Base-by-base conservation (phyloP, 2,113 vertebrate genomes). In the Empidonax traillii region DNA sequence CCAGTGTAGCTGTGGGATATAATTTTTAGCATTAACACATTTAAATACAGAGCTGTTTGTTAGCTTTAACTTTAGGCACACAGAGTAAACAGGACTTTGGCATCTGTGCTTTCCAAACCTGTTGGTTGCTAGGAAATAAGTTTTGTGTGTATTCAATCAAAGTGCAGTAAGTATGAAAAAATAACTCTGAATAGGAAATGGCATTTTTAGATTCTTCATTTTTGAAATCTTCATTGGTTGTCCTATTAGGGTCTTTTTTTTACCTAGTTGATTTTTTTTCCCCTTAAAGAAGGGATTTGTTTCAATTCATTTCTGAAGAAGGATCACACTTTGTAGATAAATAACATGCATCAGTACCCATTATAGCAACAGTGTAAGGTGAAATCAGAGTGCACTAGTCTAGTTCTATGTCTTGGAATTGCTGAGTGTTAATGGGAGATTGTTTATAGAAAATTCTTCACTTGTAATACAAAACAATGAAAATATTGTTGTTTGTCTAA, bases 21-120 rank as follows among this genome's bases (percentile, higher is more conserved):
- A 97, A 97, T 97, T 99, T 99, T 98, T 97, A 98, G 96, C 96
- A 97, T 97, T 98, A 98, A 98, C 97, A 98, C 98, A 99, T 99
- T 99, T 98, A 98, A 99, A 99, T 98, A 98, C 98, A 98, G 98
- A 98, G 97, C 98, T 98, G 97, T 98, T 98, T 97, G 97, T 98
- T 98, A 98, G 98, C 96, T 98, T 98, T 98, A 98, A 98, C 98
- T 98, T 96, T 94, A 97, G 96, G 96, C 96, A 97, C 95, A 97
- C 75, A 76, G 82, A 96, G 78, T 97, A 98, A 97, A 96, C 92
- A 96, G 90, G 77, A 90, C 95, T 96, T 93, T 81, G 89, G 95
- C 92, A 95, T 94, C 90, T 97, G 10, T 95, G 95, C 89, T 97
- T 98, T 97, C 95, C 90, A 97, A 93, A 98, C 97, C 97, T 97